Evolutionary conservation across 2,888 invertebrate species (phyloP), one percentile per base, ranked within the genome.

Genomic region (Dusona sp.): DNA sequence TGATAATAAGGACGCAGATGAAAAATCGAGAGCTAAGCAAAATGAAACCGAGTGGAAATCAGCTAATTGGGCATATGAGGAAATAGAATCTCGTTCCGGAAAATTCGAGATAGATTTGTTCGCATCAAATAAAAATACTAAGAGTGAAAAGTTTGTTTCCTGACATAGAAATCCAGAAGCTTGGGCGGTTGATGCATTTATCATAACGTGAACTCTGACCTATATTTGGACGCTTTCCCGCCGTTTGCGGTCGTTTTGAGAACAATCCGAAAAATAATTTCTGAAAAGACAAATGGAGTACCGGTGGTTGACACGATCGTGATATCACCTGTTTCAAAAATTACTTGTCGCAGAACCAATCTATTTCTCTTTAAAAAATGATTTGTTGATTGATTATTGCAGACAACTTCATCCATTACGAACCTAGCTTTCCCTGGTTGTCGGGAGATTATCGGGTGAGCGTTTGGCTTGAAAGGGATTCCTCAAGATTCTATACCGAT

Each of bases 141-240:
- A 91, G 83, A 91, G 90, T 72, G 33, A 72, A 33, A 89, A 80
- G 67, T 91, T 88, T 68, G 48, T 90, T 25, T 92, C 91, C 13
- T 91, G 91, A 89, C 57, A 81, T 33, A 85, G 72, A 61, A 90
- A 91, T 75, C 89, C 90, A 13, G 85, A 89, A 4, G 82, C 90
- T 3, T 48, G 75, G 13, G 72, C 79, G 16, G 79, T 90, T 2
- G 89, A 92, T 82, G 91, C 91, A 4, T 91, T 91, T 67, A 90
- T 89, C 3, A 22, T 88, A 0, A 36, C 88, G 9, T 84, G 88
- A 83, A 65, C n/a, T n/a, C 72, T 1, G 70, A 65, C 22, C 19
- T 79, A 83, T 89, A 88, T 48, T 87, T 85, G 84, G 91, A 92
- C 81, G 90, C 90, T 3, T 91, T 91, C 83, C 87, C 86, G 33